phyloP scores from a whole-genome alignment of 2,888 invertebrate species.

The Frankliniella intonsa region DNA sequence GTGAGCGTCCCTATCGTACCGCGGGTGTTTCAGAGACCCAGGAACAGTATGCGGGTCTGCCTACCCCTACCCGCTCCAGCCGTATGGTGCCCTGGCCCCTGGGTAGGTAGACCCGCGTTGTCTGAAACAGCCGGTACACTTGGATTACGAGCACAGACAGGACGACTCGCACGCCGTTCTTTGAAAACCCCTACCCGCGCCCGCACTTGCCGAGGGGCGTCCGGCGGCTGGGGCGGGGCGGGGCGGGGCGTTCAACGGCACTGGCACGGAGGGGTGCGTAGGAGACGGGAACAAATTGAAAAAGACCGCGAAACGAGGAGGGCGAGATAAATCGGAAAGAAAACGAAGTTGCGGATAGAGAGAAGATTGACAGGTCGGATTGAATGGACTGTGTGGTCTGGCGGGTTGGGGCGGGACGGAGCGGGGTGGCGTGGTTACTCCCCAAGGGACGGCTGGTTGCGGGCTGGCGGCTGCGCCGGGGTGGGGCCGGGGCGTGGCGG shows the following conservation, averaged over 20 bases:
- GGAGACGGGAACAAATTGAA: not conserved
- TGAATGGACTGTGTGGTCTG: not conserved
- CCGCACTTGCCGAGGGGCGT: not conserved
- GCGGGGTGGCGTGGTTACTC: too few relatives aligned
- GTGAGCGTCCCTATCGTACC: too few relatives aligned
- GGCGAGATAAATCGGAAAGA: conserved; percentile 6
- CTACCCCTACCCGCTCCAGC: too few relatives aligned
- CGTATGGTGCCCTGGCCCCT: too few relatives aligned
- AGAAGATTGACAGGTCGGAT: conserved; percentile 6
- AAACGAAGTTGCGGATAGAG: conserved; percentile 5
- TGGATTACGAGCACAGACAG: too few relatives aligned
- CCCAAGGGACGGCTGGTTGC: too few relatives aligned
- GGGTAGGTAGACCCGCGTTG: too few relatives aligned
- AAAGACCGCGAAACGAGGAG: not conserved
- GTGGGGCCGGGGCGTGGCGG: not conserved
- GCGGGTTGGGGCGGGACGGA: not conserved
- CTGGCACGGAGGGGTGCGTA: not conserved
- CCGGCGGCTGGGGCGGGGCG: not conserved
- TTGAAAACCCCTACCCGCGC: not conserved
- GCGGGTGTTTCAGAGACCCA: too few relatives aligned
- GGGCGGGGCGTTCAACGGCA: too few relatives aligned
- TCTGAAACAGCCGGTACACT: too few relatives aligned
- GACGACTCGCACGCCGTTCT: not conserved
- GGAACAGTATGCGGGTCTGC: too few relatives aligned
- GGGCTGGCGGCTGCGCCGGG: too few relatives aligned